phyloP scores from a whole-genome alignment of 2,113 vertebrate species.

The Corythornis madagascariensis region DNA sequence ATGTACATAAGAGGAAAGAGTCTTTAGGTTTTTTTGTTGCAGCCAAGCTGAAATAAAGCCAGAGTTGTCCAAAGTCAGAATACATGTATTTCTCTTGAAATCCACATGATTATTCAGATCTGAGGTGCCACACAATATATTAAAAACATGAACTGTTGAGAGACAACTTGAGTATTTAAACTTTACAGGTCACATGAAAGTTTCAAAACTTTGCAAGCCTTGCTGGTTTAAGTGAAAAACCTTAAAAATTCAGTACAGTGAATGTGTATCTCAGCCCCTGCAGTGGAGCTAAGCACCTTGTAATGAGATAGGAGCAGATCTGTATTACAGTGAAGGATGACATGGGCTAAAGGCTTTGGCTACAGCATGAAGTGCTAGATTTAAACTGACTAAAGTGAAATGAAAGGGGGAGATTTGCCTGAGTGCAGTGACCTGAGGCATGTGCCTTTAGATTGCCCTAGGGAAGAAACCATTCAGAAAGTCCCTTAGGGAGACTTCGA shows the following conservation, averaged over 20 bases:
- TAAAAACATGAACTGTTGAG: not conserved
- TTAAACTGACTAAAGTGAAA: constrained; percentile 50
- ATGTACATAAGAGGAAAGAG: constrained; percentile 48
- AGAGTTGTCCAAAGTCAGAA: not conserved
- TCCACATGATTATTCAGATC: not conserved
- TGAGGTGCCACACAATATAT: not conserved
- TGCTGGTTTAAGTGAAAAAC: constrained; percentile 4
- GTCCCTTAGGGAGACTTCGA: not conserved
- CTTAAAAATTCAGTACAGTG: constrained; percentile 16
- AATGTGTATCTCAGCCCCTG: not conserved
- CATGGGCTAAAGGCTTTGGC: constrained; percentile 39
- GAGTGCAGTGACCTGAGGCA: not conserved
- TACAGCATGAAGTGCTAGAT: constrained; percentile 22
- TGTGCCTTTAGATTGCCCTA: not conserved
- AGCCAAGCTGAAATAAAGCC: not conserved
- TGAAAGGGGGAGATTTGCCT: constrained; percentile 2
- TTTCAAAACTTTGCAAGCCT: not conserved
- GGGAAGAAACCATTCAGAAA: constrained; percentile 19
- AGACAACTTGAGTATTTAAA: not conserved
- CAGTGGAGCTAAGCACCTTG: not conserved
- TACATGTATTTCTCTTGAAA: not conserved
- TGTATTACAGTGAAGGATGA: not conserved
- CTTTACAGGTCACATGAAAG: not conserved
- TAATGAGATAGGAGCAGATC: constrained; percentile 34
- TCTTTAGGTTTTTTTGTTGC: constrained; percentile 14